Percentiles rank a stretch among this genome's conserved stretches.
Evolutionary conservation across 2,113 vertebrate genomes (phyloP).

Genomic region (Tenebrosternarchus preto): DNA sequence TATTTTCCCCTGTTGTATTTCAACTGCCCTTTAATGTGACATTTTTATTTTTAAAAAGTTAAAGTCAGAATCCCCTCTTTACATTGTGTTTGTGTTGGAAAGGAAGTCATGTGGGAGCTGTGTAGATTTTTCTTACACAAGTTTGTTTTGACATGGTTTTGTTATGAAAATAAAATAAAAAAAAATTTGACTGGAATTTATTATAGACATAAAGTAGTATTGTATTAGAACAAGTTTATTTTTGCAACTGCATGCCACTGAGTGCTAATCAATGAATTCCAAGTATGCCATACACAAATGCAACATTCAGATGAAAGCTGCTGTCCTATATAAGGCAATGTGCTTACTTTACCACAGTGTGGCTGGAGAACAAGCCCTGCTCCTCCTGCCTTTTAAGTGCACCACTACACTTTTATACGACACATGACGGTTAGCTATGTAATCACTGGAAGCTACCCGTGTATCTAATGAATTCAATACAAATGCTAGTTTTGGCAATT

Average conservation of each 20-base stretch:
- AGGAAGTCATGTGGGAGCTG: slow-evolving; percentile 56
- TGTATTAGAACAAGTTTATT: background rate
- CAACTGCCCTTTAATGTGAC: slow-evolving; percentile 23
- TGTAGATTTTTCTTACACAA: slow-evolving; percentile 79
- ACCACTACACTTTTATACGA: too few relatives aligned
- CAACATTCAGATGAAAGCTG: background rate
- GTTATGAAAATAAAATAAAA: slow-evolving; percentile 77
- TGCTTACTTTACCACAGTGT: slow-evolving; percentile 27
- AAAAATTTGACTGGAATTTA: slow-evolving; percentile 59
- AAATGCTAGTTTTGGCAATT: slow-evolving; percentile 74
- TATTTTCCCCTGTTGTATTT: slow-evolving; percentile 1
- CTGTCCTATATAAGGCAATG: background rate
- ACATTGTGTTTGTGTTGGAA: slow-evolving; percentile 53
- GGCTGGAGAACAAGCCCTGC: too few relatives aligned
- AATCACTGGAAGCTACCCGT: slow-evolving; percentile 61
- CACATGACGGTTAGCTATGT: background rate
- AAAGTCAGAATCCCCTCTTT: slow-evolving; percentile 18
- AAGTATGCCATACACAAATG: slow-evolving; percentile 4
- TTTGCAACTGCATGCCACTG: background rate
- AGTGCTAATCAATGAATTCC: background rate
- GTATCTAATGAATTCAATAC: slow-evolving; percentile 59
- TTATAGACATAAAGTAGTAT: slow-evolving; percentile 51
- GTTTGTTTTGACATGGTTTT: slow-evolving; percentile 75
- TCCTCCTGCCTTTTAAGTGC: too few relatives aligned
- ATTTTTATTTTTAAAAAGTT: slow-evolving; percentile 16